Conservation (phyloP, 2,797 vertebrate species). For the Morus bassanus region DNA sequence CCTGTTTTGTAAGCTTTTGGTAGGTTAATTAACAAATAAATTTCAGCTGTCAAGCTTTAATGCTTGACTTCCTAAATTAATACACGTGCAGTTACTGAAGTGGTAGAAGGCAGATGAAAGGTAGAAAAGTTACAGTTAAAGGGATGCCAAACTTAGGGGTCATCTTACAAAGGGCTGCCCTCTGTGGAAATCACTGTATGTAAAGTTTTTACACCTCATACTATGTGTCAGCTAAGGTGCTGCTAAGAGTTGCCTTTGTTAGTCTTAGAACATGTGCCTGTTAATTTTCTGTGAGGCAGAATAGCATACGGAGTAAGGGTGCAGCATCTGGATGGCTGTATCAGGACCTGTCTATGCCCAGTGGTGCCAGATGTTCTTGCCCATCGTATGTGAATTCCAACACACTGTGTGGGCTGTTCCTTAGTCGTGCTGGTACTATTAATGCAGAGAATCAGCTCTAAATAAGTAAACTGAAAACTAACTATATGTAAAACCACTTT, state of each 20-base stretch:
- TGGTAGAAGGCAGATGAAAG: background rate
- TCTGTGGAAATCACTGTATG: background rate
- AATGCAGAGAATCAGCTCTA: background rate
- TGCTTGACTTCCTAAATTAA: background rate
- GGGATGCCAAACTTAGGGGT: background rate
- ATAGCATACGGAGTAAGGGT: background rate
- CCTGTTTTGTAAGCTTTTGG: background rate
- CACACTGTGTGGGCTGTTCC: background rate
- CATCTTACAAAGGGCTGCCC: background rate
- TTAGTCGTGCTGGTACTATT: background rate
- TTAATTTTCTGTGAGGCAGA: background rate
- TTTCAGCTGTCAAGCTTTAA: background rate
- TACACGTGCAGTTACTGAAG: background rate
- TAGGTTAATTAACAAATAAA: background rate
- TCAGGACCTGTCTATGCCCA: background rate
- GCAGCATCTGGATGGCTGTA: background rate
- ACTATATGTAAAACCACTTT: background rate
- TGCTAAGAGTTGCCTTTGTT: background rate
- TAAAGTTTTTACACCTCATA: background rate
- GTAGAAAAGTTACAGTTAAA: background rate
- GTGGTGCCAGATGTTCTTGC: background rate
- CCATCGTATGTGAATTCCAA: accelerated
- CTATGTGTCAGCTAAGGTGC: background rate
- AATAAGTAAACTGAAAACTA: background rate
- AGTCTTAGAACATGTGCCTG: background rate